Evolutionary conservation across 2,113 vertebrate genomes (phyloP).

Genomic region (Solea solea): DNA sequence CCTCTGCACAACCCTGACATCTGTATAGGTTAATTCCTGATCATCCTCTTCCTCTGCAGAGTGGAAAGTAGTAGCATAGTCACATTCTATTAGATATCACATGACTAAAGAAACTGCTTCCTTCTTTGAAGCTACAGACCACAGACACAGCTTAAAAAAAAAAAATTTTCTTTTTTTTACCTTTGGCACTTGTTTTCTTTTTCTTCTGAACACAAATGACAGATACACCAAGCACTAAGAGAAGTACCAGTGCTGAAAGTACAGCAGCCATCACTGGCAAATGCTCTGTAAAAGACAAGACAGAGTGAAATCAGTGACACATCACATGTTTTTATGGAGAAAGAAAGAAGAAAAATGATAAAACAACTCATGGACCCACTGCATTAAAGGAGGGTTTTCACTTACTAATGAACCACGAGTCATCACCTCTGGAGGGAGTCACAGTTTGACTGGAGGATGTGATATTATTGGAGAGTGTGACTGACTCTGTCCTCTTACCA

Average conservation of each 20-base stretch:
- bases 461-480: constrained; percentile 12
- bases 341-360: neutral
- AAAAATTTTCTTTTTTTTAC: constrained; percentile 13
- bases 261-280: neutral
- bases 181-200: constrained; percentile 27
- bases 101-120: neutral
- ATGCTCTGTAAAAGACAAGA: neutral
- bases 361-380: neutral
- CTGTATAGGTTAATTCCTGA: constrained; percentile 51
- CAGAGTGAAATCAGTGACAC: neutral
- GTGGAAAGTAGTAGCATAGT: neutral
- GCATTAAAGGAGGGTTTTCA: constrained; percentile 10
- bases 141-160: neutral
- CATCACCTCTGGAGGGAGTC: rapidly evolving
- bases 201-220: constrained; percentile 40
- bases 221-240: constrained; percentile 18
- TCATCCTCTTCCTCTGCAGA: constrained; percentile 19
- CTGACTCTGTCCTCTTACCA: constrained; percentile 53
- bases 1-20: constrained; percentile 10
- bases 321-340: neutral
- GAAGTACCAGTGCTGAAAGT: constrained; percentile 36
- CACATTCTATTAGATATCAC: neutral
- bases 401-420: constrained; percentile 41
- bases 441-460: constrained; percentile 28
- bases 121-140: neutral